Evolutionary conservation across 2,113 vertebrate genomes (phyloP).

Genomic region (Pseudonaja textilis): DNA sequence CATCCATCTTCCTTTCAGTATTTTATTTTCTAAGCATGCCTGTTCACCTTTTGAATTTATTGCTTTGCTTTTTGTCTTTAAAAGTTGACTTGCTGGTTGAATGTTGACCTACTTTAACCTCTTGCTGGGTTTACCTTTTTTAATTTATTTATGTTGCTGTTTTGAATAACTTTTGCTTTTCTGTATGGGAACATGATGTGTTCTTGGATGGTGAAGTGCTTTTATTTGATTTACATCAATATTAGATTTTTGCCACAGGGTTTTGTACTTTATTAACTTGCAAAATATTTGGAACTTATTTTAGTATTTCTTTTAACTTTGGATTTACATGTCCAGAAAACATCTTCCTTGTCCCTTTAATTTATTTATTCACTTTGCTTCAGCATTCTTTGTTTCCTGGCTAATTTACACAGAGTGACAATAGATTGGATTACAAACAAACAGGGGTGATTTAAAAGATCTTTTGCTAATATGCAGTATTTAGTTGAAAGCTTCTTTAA

Average conservation of each 20-base stretch:
- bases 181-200: neutral
- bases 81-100: neutral
- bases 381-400: too few relatives aligned
- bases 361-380: too few relatives aligned
- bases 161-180: neutral
- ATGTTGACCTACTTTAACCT: neutral
- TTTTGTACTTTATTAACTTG: neutral
- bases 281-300: neutral
- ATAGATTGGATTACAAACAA: too few relatives aligned
- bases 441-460: too few relatives aligned
- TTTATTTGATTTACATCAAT: neutral
- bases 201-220: neutral
- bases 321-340: too few relatives aligned
- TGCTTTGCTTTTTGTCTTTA: neutral
- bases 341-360: too few relatives aligned
- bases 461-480: too few relatives aligned
- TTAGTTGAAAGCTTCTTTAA: too few relatives aligned
- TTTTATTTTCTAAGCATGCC: neutral
- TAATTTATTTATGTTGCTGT: neutral
- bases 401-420: too few relatives aligned
- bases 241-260: neutral
- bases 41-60: neutral
- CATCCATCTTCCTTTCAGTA: neutral
- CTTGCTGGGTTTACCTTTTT: neutral
- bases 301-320: neutral